Percentiles rank a stretch among this genome's conserved stretches.
These are phyloP conservation scores for Excalfactoria chinensis DNA, from an alignment of 2,113 vertebrate genomes.

Conservation along the genomic window DNA sequence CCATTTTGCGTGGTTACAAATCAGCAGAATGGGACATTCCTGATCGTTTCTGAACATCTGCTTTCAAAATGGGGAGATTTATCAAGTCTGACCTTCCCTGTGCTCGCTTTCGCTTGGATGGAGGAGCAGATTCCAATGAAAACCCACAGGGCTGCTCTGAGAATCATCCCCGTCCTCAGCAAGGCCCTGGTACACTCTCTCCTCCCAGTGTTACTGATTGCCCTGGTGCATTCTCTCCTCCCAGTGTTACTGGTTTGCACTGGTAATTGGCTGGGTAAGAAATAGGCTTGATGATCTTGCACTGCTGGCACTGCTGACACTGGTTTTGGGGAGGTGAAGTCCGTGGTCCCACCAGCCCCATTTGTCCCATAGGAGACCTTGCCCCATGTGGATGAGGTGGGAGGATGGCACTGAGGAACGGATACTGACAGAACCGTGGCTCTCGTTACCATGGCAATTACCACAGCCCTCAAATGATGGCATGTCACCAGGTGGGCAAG, in stretches of 20 bases:
- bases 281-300: not conserved
- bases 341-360: not conserved
- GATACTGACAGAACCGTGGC: not conserved
- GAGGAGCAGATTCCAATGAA: not conserved
- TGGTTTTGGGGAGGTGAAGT: not conserved
- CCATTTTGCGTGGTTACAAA: not conserved
- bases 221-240: not conserved
- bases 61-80: conserved; percentile 37
- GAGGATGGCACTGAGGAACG: not conserved
- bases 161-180: not conserved
- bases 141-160: not conserved
- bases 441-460: conserved; percentile 12
- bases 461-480: accelerated
- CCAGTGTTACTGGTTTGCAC: not conserved
- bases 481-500: not conserved
- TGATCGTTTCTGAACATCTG: not conserved
- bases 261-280: not conserved
- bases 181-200: not conserved
- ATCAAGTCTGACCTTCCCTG: not conserved
- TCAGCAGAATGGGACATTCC: not conserved
- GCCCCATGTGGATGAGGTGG: not conserved
- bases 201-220: not conserved
- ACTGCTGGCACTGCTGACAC: not conserved
- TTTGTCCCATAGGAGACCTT: not conserved
- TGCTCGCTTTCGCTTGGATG: not conserved